A percentile compares a stretch with the other conserved stretches of the same genome.
Evolutionary conservation across 2,888 invertebrate genomes (phyloP).

Genomic region (Meiosimyza decipiens): DNA sequence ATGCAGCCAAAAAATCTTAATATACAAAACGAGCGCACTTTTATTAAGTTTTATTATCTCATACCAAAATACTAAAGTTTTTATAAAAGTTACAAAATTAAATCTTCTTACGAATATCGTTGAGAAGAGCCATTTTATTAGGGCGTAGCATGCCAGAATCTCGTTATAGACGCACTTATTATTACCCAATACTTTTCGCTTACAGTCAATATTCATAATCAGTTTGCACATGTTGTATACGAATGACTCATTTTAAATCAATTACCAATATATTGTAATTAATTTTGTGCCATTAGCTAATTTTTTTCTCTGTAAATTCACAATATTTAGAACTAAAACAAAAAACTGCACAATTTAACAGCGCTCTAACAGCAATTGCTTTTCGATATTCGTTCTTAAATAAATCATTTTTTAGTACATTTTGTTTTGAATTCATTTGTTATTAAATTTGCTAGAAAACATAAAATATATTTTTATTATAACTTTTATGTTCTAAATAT

Average conservation of each 20-base stretch:
- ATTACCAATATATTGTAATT: constrained; percentile 31
- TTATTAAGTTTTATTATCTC: no score
- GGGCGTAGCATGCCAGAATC: not conserved
- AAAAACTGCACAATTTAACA: constrained; percentile 14
- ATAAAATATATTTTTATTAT: not conserved
- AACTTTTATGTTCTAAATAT: constrained; percentile 8
- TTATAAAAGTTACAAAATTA: no score
- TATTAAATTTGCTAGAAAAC: not conserved
- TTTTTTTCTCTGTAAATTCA: not conserved
- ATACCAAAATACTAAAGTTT: no score
- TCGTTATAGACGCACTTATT: constrained; percentile 6
- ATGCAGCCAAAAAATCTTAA: no score
- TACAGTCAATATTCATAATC: not conserved
- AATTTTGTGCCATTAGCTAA: constrained; percentile 42
- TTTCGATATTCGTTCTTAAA: constrained; percentile 15
- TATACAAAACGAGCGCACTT: no score
- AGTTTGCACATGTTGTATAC: not conserved
- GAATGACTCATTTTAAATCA: not conserved
- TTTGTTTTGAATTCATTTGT: not conserved
- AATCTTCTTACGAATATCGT: no score
- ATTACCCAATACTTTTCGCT: constrained; percentile 4
- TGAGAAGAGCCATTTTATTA: no score
- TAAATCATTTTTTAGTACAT: not conserved
- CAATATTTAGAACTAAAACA: constrained; percentile 4
- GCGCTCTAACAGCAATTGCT: constrained; percentile 30